Evolutionary conservation across 2,797 vertebrate species (phyloP).

Genomic region (Micrastur ruficollis): DNA sequence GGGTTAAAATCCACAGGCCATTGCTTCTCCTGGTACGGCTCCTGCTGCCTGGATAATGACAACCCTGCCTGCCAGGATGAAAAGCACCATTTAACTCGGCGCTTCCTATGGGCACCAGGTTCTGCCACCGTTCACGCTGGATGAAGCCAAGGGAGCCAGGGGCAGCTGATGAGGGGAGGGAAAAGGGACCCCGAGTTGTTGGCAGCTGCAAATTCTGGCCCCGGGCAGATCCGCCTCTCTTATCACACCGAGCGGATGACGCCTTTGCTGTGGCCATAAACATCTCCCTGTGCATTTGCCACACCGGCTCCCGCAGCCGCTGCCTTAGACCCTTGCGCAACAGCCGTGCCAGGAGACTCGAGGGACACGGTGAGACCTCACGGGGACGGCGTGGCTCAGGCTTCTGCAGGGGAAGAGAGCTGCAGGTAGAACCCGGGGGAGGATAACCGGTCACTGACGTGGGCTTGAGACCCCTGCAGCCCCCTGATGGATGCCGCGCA

Average conservation of each 20-base stretch:
- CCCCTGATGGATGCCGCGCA: not conserved
- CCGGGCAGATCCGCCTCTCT: not conserved
- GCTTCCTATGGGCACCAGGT: not conserved
- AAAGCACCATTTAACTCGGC: not conserved
- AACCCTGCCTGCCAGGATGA: not conserved
- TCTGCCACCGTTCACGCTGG: not conserved
- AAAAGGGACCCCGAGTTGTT: not conserved
- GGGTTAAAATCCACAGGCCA: not conserved
- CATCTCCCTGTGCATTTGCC: not conserved
- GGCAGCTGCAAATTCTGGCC: not conserved
- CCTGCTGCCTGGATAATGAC: not conserved
- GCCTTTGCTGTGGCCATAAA: not conserved
- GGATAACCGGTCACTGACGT: not conserved
- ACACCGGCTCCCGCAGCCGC: not conserved
- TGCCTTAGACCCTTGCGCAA: not conserved
- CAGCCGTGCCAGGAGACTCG: not conserved
- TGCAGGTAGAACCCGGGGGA: not conserved
- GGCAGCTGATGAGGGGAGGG: not conserved
- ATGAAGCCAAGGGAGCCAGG: not conserved
- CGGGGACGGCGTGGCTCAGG: fast-evolving
- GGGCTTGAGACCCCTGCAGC: not conserved
- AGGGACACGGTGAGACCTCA: not conserved
- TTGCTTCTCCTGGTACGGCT: not conserved
- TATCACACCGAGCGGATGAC: not conserved
- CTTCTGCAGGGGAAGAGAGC: not conserved